Evolutionary conservation across 2,888 invertebrate species (phyloP).

Genomic region (Oligia fasciuncula): DNA sequence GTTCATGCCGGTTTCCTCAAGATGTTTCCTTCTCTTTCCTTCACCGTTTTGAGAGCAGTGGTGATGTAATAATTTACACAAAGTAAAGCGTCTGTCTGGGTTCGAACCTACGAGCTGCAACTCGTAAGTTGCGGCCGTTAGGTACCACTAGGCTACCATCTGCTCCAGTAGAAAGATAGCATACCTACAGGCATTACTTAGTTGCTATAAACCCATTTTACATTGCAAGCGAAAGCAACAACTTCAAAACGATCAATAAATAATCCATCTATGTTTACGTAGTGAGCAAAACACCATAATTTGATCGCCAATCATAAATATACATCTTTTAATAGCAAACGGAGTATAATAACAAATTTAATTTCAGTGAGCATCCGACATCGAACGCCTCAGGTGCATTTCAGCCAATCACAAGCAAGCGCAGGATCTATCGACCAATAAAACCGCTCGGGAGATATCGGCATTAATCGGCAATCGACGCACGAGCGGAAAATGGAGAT

Average conservation of each 20-base stretch:
- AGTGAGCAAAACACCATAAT: slow-evolving; percentile 62
- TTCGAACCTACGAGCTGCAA: no score
- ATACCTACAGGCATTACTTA: neutral
- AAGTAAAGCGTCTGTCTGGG: no score
- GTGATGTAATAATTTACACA: no score
- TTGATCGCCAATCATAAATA: slow-evolving; percentile 67
- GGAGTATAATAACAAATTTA: slow-evolving; percentile 63
- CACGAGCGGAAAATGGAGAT: slow-evolving; percentile 66
- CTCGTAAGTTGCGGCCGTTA: no score
- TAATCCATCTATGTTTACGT: slow-evolving; percentile 48
- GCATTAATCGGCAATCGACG: slow-evolving; percentile 55
- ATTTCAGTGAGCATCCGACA: slow-evolving; percentile 57
- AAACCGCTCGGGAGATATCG: slow-evolving; percentile 42
- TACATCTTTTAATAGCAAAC: slow-evolving; percentile 58
- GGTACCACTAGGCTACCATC: no score
- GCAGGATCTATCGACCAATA: slow-evolving; percentile 61
- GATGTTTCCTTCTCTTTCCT: no score
- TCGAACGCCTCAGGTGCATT: slow-evolving; percentile 59
- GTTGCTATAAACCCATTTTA: slow-evolving; percentile 7
- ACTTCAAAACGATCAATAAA: slow-evolving; percentile 24
- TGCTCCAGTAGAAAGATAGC: neutral
- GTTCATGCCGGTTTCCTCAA: no score
- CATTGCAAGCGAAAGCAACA: slow-evolving; percentile 2
- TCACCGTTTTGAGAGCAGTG: no score
- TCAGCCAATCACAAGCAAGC: slow-evolving; percentile 63